Evolutionary conservation across 1,140 invertebrate genomes (phyloP), one percentile per base, ranked within the genome.

Genomic region (Stratiolaelaps scimitus): DNA sequence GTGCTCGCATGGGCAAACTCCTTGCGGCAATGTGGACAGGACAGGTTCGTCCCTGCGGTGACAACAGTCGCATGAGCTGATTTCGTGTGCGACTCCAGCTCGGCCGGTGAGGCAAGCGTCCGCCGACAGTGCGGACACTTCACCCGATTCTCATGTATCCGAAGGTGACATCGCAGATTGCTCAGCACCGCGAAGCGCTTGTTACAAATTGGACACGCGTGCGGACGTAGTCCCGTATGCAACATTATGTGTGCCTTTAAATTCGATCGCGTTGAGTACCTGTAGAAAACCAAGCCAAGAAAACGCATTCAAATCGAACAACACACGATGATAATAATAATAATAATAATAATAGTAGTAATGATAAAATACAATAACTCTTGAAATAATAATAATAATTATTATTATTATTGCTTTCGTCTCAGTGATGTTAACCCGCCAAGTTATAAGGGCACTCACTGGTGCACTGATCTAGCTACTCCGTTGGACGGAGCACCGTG

Each of bases 101-200:
- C 34, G 2, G 53, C 53, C 34, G 26, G 26, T 26, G 26, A 29
- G 15, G 26, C 53, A 15, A 60, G 34, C 2, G 53, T 29, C 10
- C 34, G 26, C 4, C 26, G 26, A 1, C 53, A 60, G 23, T 60
- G 34, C 17, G 53, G 26, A 23, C 53, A 60, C 34, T 60, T 60
- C 15, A 29, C 26, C 15, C 34, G 26, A 23, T 60, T 60, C 53
- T 26, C 34, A 34, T 60, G 53, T 19, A 60, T 60, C 26, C 34
- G 17, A 15, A 60, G 26, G 53, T 60, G 67, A 20, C 67, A 60
- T 7, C 67, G 64, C 2, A 67, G 43, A 65, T 67, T 67, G 1
- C 67, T 67, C 4, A 60, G 53, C 30, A 65, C 67, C 13, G 64
- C 46, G n/a, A 67, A 67, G 13, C 64, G 67, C 44, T 67, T 67